Percentiles rank a stretch among this genome's conserved stretches.
phyloP scores from a whole-genome alignment of 1,140 invertebrate species.

The Polypedilum pembai region DNA sequence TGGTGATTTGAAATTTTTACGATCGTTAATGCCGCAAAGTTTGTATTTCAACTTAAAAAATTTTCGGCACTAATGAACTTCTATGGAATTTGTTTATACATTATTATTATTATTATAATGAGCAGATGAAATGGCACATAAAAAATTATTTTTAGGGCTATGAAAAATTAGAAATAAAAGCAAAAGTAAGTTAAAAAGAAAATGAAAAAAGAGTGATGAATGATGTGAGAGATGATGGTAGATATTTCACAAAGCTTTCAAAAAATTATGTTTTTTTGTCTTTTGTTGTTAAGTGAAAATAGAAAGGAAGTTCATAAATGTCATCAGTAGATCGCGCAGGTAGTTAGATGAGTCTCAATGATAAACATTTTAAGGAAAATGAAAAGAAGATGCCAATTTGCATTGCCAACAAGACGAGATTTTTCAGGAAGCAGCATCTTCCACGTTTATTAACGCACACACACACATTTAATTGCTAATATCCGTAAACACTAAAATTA shows the following conservation, averaged over 20 bases:
- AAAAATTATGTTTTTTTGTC: background rate
- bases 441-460: background rate
- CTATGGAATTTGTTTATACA: too few relatives aligned
- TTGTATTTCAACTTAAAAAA: too few relatives aligned
- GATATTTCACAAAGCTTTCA: background rate
- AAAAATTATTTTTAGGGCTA: background rate
- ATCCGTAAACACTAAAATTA: background rate
- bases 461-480: background rate
- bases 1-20: too few relatives aligned
- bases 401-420: background rate
- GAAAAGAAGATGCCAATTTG: constrained; percentile 11
- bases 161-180: background rate
- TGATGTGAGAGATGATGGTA: background rate
- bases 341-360: background rate
- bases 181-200: background rate
- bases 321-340: background rate
- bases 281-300: constrained; percentile 11
- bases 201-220: background rate
- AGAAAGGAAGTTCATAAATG: constrained; percentile 5
- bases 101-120: too few relatives aligned
- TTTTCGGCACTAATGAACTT: too few relatives aligned
- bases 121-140: background rate
- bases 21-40: too few relatives aligned
- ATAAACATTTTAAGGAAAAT: background rate
- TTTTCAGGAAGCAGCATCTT: constrained; percentile 8